Percentiles rank a stretch among this genome's conserved stretches.
Conservation (phyloP, 2,797 vertebrate genomes). For the Graptemys geographica region DNA sequence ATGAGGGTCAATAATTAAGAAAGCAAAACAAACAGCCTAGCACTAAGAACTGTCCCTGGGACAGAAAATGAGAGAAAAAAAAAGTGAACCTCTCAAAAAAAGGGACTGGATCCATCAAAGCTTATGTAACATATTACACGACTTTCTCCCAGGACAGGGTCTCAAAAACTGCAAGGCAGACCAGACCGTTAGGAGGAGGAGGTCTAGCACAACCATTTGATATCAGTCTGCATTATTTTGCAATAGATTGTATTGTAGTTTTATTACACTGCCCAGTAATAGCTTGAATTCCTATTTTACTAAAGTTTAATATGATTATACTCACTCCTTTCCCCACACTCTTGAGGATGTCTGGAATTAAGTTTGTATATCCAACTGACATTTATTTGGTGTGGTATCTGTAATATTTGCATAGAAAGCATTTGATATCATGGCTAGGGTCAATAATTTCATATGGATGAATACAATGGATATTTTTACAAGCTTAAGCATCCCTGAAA, state of each 20-base stretch:
- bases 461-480: not conserved
- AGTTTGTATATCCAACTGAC: not conserved
- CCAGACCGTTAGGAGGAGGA: not conserved
- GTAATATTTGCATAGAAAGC: not conserved
- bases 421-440: not conserved
- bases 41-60: not conserved
- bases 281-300: not conserved
- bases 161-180: not conserved
- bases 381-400: not conserved
- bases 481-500: not conserved
- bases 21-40: not conserved
- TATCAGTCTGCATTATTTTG: not conserved
- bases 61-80: not conserved
- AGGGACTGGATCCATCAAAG: not conserved
- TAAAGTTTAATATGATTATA: not conserved
- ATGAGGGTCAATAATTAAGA: too few relatives aligned
- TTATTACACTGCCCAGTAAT: not conserved
- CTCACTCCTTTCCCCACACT: not conserved
- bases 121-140: not conserved
- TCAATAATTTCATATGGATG: not conserved
- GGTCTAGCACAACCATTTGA: not conserved
- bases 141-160: not conserved
- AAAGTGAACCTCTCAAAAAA: not conserved
- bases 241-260: not conserved
- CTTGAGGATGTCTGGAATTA: not conserved